Evolutionary conservation across 2,113 vertebrate genomes (phyloP), one percentile per base, ranked within the genome.

Genomic region (Neolamprologus hecqui): DNA sequence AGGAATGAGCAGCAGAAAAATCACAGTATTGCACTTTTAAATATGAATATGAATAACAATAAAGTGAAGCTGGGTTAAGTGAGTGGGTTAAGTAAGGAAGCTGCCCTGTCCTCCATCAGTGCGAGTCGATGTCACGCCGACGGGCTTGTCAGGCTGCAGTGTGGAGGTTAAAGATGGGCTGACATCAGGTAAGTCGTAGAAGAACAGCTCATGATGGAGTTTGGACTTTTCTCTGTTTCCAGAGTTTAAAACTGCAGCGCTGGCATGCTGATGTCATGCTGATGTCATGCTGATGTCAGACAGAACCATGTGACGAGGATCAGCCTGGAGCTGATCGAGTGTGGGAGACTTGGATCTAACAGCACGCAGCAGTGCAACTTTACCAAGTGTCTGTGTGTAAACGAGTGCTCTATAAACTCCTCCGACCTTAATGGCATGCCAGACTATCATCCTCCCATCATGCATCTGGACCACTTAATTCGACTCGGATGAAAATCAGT

Each of bases 401-500:
- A 53, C 6, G 83, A n/a, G 47, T 63, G 90, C 90, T 96, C 95
- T 92, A 93, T 96, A 96, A 96, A 96, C 90, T 84, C 83, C 4
- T 13, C 23, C 93, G 95, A 93, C 90, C 87, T 6, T 6, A 86
- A 81, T 55, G 90, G 94, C 90, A 96, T 47, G 79, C 47, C 57
- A 83, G 65, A 60, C 85, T 60, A 90, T 90, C 40, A 84, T 88
- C 88, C 92, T 84, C 86, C 86, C 85, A 79, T 86, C 84, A 68
- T 75, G 84, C 86, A 81, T 87, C 84, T 49, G 63, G 84, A 88
- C 87, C 63, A 85, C 86, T 92, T 89, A 82, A 92, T 93, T 92
- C 37, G 17, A 84, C 79, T 73, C 51, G 65, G 63, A 75, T 84
- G 82, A 84, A 81, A 88, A 88, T 89, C 84, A 19, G 8, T 26